phyloP scores from a whole-genome alignment of 2,113 vertebrate species.

The Passer domesticus region DNA sequence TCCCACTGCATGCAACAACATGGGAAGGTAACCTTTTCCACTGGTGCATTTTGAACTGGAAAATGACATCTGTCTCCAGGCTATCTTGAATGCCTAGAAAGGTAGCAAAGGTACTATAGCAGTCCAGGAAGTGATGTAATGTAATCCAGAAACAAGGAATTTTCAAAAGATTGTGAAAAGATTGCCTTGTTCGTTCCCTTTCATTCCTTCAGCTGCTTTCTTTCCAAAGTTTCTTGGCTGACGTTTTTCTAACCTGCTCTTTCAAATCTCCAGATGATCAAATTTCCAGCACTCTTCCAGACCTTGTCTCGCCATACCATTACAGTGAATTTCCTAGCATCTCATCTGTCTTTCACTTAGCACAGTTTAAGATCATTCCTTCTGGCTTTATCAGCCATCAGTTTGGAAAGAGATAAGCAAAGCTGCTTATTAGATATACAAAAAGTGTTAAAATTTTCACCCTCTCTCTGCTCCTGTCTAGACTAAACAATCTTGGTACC shows the following conservation, averaged over 20 bases:
- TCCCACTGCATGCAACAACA: rapidly evolving
- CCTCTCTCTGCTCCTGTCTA: neutral
- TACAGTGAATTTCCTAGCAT: neutral
- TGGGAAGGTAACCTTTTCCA: neutral
- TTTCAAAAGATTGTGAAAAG: neutral
- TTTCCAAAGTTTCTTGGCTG: neutral
- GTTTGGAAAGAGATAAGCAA: neutral
- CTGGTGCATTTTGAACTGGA: neutral
- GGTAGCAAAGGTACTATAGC: neutral
- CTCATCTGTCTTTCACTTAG: neutral
- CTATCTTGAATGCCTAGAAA: neutral
- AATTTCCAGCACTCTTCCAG: neutral
- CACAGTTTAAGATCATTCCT: neutral
- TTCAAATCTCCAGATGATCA: neutral
- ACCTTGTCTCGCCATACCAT: neutral
- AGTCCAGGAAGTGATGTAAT: neutral
- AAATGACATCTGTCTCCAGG: neutral
- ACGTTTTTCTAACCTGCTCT: neutral
- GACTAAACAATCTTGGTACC: constrained; percentile 28
- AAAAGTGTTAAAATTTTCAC: neutral
- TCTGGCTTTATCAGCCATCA: constrained; percentile 4
- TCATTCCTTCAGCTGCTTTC: neutral
- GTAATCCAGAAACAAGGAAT: neutral
- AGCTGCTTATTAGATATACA: neutral
- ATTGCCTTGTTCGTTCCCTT: neutral